phyloP scores from a whole-genome alignment of 92 coral and sea anemone species.

The Epizoanthus ramosus region DNA sequence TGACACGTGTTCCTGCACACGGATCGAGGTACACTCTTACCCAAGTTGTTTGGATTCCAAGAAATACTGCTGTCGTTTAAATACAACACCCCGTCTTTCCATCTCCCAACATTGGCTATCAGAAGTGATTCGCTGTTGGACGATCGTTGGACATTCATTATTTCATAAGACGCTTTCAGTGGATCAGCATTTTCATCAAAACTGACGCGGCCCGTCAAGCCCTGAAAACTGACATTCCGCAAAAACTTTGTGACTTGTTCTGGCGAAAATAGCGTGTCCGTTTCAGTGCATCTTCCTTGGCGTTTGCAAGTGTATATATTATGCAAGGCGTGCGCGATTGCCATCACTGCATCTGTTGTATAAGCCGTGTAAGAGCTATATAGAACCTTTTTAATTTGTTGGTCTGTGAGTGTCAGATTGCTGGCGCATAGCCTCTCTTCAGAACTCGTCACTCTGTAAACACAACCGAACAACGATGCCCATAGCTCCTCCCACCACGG shows the following conservation, averaged over 20 bases:
- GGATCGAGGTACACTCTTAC: slow-evolving; percentile 49
- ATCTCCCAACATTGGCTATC: slow-evolving; percentile 52
- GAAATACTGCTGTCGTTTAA: slow-evolving; percentile 47
- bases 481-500: slow-evolving; percentile 66
- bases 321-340: slow-evolving; percentile 68
- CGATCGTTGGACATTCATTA: slow-evolving; percentile 63
- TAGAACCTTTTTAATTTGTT: slow-evolving; percentile 46
- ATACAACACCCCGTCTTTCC: slow-evolving; percentile 55
- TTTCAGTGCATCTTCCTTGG: slow-evolving; percentile 60
- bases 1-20: slow-evolving; percentile 70
- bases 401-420: slow-evolving; percentile 46
- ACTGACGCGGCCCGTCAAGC: slow-evolving; percentile 64
- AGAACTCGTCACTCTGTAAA: background rate
- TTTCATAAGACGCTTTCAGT: slow-evolving; percentile 63
- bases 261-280: slow-evolving; percentile 49
- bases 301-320: slow-evolving; percentile 67
- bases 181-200: slow-evolving; percentile 76
- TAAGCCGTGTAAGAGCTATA: slow-evolving; percentile 72
- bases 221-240: slow-evolving; percentile 67
- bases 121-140: background rate
- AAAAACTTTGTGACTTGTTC: slow-evolving; percentile 54
- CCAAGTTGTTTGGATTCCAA: slow-evolving; percentile 45
- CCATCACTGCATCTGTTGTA: slow-evolving; percentile 72
- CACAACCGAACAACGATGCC: slow-evolving; percentile 57
- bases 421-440: slow-evolving; percentile 45